Conservation (phyloP, 2,888 invertebrate species). For the Tryphoninae sp. region DNA sequence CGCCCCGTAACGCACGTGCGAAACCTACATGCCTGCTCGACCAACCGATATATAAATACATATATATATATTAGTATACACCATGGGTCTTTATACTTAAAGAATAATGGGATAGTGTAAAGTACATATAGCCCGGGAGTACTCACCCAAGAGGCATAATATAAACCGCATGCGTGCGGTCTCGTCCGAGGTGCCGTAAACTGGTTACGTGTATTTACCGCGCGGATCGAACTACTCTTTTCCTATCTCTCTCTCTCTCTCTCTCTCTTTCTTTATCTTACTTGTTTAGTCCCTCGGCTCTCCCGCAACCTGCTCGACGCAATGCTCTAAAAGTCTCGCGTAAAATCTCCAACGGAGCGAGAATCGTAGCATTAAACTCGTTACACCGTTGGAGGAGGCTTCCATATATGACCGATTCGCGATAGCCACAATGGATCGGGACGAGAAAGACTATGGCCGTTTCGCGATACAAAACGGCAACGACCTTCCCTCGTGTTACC, state of each 20-base stretch:
- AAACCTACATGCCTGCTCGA: conserved; percentile 77
- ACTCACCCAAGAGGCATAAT: conserved; percentile 48
- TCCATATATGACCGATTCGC: conserved; percentile 40
- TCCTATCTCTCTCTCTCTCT: conserved; percentile 13
- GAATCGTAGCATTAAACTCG: conserved; percentile 45
- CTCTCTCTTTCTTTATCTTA: conserved; percentile 14
- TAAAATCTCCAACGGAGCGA: conserved; percentile 53
- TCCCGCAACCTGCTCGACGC: conserved; percentile 18
- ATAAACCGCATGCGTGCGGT: conserved; percentile 52
- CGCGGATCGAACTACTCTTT: conserved; percentile 49
- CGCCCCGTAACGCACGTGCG: conserved; percentile 74
- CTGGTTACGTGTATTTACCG: conserved; percentile 56
- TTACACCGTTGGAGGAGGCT: conserved; percentile 45
- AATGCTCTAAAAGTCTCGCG: conserved; percentile 45
- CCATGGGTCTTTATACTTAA: conserved; percentile 13
- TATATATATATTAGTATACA: not conserved
- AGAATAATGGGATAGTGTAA: conserved; percentile 30
- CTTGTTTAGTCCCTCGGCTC: conserved; percentile 6
- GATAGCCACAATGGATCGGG: conserved; percentile 39
- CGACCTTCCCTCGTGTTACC: conserved; percentile 29
- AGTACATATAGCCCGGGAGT: conserved; percentile 34
- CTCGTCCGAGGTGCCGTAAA: conserved; percentile 43
- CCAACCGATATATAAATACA: conserved; percentile 28
- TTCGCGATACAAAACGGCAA: conserved; percentile 41
- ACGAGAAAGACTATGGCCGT: not conserved